These are phyloP conservation scores for Ochlodes sylvanus DNA, from an alignment of 2,888 invertebrate genomes.

Conservation along the genomic window DNA sequence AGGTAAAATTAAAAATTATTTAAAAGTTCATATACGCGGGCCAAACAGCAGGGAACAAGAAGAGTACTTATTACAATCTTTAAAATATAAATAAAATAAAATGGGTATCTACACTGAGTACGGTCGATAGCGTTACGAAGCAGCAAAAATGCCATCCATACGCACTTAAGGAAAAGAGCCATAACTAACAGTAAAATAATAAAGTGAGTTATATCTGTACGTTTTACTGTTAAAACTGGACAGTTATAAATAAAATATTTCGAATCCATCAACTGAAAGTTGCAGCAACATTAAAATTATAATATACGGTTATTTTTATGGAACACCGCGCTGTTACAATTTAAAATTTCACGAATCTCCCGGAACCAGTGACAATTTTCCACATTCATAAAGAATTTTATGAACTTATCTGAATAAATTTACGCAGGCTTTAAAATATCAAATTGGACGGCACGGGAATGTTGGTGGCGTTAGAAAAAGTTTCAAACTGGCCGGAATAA, in stretches of 20 bases:
- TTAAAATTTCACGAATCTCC: slow-evolving; percentile 35
- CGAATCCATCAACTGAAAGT: background rate
- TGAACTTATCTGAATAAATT: slow-evolving; percentile 38
- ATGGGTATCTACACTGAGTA: too few relatives aligned
- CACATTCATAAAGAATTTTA: slow-evolving; percentile 34
- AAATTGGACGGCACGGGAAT: slow-evolving; percentile 29
- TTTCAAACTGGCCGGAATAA: slow-evolving; percentile 60
- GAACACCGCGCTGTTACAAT: slow-evolving; percentile 15
- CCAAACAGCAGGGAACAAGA: too few relatives aligned
- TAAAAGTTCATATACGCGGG: too few relatives aligned
- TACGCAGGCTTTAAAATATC: slow-evolving; percentile 18
- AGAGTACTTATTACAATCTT: too few relatives aligned
- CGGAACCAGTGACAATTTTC: slow-evolving; percentile 25
- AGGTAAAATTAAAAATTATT: too few relatives aligned
- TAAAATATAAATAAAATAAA: too few relatives aligned
- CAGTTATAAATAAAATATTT: background rate
- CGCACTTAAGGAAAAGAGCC: too few relatives aligned
- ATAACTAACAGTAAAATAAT: too few relatives aligned
- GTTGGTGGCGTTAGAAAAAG: slow-evolving; percentile 47
- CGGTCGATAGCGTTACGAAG: too few relatives aligned
- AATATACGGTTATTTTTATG: slow-evolving; percentile 13
- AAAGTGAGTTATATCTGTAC: too few relatives aligned
- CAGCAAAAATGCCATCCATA: too few relatives aligned
- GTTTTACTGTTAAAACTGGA: too few relatives aligned
- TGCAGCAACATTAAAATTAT: background rate